Conservation (phyloP, 2,888 invertebrate species). For the Xanthostigma xanthostigma region DNA sequence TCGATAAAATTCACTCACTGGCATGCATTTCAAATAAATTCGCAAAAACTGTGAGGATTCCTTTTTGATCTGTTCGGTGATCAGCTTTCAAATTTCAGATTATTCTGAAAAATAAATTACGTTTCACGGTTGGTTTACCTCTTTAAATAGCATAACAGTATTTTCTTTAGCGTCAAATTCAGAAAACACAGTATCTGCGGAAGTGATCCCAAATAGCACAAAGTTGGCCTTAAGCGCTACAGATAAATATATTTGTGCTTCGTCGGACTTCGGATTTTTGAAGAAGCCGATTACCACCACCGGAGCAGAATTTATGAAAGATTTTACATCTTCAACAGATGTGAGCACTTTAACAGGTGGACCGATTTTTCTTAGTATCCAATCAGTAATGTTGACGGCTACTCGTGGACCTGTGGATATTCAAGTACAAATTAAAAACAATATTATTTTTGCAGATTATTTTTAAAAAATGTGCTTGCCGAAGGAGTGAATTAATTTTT, state of each 20-base stretch:
- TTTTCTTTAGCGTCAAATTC: conserved; percentile 71
- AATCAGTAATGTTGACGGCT: conserved; percentile 80
- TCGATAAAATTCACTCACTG: too few species aligned
- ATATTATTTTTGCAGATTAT: not conserved
- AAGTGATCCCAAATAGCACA: conserved; percentile 74
- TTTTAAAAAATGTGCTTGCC: too few species aligned
- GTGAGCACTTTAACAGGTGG: conserved; percentile 75
- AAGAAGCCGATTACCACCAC: conserved; percentile 87
- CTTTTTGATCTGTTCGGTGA: too few species aligned
- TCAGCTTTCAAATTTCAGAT: too few species aligned
- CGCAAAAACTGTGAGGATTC: too few species aligned
- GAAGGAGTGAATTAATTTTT: too few species aligned
- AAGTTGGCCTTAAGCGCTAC: conserved; percentile 76
- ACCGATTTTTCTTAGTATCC: conserved; percentile 95
- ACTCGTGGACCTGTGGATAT: conserved; percentile 77
- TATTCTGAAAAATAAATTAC: too few species aligned
- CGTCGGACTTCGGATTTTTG: conserved; percentile 59
- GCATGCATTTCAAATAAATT: too few species aligned
- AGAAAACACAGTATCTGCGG: conserved; percentile 57
- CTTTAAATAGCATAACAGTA: conserved; percentile 79
- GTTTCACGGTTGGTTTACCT: conserved; percentile 33
- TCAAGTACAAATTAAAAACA: not conserved
- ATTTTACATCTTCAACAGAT: conserved; percentile 67
- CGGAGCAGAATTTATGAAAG: conserved; percentile 62
- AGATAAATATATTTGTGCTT: conserved; percentile 69